Percentiles rank a stretch among this genome's conserved stretches.
Conservation (phyloP, 2,797 vertebrate species). For the Acanthis flammea region DNA sequence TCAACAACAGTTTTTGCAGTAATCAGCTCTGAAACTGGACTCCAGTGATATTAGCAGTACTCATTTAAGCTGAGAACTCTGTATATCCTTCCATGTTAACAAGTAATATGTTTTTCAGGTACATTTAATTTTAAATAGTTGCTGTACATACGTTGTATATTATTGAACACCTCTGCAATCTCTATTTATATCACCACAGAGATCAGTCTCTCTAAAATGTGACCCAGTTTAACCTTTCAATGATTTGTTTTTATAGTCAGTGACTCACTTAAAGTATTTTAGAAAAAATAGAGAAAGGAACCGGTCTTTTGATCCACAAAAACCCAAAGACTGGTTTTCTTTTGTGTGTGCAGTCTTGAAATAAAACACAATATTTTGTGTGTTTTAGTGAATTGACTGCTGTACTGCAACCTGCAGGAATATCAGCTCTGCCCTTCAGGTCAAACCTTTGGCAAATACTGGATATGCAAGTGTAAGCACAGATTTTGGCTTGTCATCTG, state of each 20-base stretch:
- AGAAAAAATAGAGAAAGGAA: background rate
- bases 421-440: background rate
- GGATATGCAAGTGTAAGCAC: background rate
- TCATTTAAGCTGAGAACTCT: background rate
- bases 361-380: background rate
- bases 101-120: background rate
- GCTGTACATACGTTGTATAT: background rate
- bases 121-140: background rate
- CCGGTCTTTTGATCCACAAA: background rate
- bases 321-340: background rate
- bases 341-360: background rate
- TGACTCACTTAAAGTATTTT: background rate
- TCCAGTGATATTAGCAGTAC: background rate
- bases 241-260: background rate
- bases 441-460: background rate
- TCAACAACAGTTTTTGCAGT: background rate
- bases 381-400: background rate
- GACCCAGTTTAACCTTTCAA: background rate
- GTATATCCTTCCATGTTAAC: background rate
- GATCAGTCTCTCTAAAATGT: background rate
- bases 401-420: background rate
- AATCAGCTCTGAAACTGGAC: background rate
- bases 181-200: background rate
- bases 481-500: background rate
- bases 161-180: background rate